Percentiles rank a stretch among this genome's conserved stretches.
Evolutionary conservation across 2,888 invertebrate genomes (phyloP).

Genomic region (Adela reaumurella): DNA sequence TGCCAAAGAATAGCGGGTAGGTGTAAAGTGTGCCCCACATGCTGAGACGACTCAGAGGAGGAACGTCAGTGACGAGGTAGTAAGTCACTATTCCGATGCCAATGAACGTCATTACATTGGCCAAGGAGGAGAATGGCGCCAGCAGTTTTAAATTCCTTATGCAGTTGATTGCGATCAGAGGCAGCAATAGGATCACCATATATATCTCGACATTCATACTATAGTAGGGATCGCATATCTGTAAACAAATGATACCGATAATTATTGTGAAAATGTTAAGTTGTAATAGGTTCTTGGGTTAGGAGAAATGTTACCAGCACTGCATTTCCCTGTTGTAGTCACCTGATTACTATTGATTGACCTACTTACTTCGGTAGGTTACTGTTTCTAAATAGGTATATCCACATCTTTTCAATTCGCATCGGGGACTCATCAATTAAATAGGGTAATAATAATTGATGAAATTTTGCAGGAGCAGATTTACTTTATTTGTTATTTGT

Average conservation of each 20-base stretch:
- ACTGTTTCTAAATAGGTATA: too few species aligned
- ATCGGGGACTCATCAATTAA: too few species aligned
- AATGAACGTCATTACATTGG: conserved; percentile 73
- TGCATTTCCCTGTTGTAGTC: too few species aligned
- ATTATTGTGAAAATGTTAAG: too few species aligned
- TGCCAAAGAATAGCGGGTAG: conserved; percentile 83
- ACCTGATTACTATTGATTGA: too few species aligned
- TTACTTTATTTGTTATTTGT: too few species aligned
- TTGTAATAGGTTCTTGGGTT: too few species aligned
- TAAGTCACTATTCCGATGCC: conserved; percentile 75
- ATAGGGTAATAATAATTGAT: too few species aligned
- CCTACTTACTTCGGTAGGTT: too few species aligned
- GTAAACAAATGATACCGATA: conserved; percentile 20
- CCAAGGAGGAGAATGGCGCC: conserved; percentile 79
- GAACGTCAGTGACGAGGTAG: conserved; percentile 61
- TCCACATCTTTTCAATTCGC: too few species aligned
- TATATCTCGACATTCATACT: conserved; percentile 51
- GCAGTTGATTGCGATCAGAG: conserved; percentile 67
- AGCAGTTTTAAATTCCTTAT: conserved; percentile 73
- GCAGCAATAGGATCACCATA: conserved; percentile 65
- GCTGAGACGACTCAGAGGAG: conserved; percentile 39
- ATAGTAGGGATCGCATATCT: conserved; percentile 46
- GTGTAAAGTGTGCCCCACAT: conserved; percentile 45
- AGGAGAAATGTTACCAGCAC: too few species aligned
- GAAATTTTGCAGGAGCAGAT: too few species aligned